phyloP scores from a whole-genome alignment of 2,113 vertebrate species.

The Pontoporia blainvillei region DNA sequence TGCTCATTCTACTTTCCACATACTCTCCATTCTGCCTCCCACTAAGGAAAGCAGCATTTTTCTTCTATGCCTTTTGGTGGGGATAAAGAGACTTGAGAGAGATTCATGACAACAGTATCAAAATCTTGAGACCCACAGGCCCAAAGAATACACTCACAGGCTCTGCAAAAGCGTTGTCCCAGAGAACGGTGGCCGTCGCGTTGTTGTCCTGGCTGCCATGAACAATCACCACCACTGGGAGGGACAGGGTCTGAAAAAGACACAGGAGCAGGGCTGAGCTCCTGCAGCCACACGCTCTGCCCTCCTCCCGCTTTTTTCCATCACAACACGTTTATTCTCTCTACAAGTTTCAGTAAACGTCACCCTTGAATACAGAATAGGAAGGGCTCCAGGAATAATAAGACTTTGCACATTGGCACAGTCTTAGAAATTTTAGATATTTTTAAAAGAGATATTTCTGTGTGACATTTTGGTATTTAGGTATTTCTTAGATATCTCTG shows the following conservation, averaged over 20 bases:
- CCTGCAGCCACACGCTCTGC: background rate
- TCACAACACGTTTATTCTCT: background rate
- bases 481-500: background rate
- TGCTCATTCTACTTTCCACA: background rate
- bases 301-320: too few relatives aligned
- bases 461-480: background rate
- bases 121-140: rapidly evolving
- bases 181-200: slow-evolving; percentile 95
- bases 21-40: background rate
- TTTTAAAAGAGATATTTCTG: background rate
- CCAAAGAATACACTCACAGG: slow-evolving; percentile 84
- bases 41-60: background rate
- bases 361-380: background rate
- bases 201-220: slow-evolving; percentile 99
- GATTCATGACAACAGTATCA: background rate
- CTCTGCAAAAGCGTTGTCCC: slow-evolving; percentile 98
- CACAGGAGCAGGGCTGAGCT: background rate
- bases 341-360: background rate
- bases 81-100: background rate
- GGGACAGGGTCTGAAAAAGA: slow-evolving; percentile 89
- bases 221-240: slow-evolving; percentile 98
- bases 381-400: background rate
- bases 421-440: background rate
- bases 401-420: background rate
- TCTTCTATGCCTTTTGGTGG: background rate